phyloP scores from a whole-genome alignment of 2,113 vertebrate genomes.

The Festucalex cinctus region DNA sequence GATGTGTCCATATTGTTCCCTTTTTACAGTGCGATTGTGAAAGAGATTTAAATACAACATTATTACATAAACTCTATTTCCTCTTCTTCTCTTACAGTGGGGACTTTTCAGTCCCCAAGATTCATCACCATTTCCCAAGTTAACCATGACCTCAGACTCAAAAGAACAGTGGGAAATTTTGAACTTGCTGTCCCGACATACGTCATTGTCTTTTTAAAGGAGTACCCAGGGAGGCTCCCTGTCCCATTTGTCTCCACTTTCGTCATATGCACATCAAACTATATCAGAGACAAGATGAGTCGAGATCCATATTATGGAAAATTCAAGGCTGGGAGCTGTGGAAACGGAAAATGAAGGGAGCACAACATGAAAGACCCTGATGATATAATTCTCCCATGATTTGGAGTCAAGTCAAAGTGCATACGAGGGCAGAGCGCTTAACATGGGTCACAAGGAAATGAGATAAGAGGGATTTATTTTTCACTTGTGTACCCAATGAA shows the following conservation, averaged over 20 bases:
- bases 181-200: constrained; percentile 18
- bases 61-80: neutral
- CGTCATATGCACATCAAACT: constrained; percentile 41
- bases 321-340: constrained; percentile 9
- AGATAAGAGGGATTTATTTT: constrained; percentile 30
- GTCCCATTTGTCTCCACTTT: constrained; percentile 24
- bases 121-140: constrained; percentile 17
- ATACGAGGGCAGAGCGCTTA: constrained; percentile 27
- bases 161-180: constrained; percentile 40
- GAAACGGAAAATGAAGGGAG: constrained; percentile 8
- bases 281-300: constrained; percentile 18
- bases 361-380: neutral
- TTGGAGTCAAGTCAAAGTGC: constrained; percentile 1
- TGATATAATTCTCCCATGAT: constrained; percentile 23
- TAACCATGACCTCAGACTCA: constrained; percentile 26
- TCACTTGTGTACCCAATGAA: neutral
- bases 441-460: constrained; percentile 25
- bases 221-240: constrained; percentile 16
- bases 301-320: neutral
- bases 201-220: neutral
- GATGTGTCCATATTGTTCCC: too few species aligned
- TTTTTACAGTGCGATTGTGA: too few species aligned
- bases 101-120: constrained; percentile 18
- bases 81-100: neutral
- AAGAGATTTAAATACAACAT: too few species aligned